phyloP scores from a whole-genome alignment of 2,797 vertebrate genomes.

The Thalassophryne amazonica region DNA sequence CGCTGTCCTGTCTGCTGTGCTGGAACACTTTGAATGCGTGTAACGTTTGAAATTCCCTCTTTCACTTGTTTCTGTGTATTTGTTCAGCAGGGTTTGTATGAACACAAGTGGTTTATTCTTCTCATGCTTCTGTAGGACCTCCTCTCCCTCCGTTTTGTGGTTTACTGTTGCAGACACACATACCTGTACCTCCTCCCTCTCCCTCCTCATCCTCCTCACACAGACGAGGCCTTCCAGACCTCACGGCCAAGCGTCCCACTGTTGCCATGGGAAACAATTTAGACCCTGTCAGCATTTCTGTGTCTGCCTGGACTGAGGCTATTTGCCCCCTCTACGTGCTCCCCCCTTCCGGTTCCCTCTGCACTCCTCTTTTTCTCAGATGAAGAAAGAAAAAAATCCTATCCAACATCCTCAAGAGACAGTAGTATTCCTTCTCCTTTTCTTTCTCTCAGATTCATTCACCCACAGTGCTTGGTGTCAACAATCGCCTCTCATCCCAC shows the following conservation, averaged over 20 bases:
- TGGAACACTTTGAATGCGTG: slow-evolving; percentile 3
- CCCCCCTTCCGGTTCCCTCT: slow-evolving; percentile 17
- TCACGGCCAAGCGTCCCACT: slow-evolving; percentile 41
- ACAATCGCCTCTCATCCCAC: slow-evolving; percentile 56
- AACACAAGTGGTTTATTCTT: slow-evolving; percentile 33
- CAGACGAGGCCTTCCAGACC: slow-evolving; percentile 13
- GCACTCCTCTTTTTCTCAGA: slow-evolving; percentile 18
- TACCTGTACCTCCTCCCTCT: neutral
- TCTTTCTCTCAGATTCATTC: slow-evolving; percentile 63
- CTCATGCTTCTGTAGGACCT: slow-evolving; percentile 8
- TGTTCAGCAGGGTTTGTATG: slow-evolving; percentile 35
- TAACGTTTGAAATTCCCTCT: slow-evolving; percentile 34
- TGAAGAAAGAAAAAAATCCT: slow-evolving; percentile 20
- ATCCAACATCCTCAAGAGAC: slow-evolving; percentile 48
- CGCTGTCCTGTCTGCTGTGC: neutral
- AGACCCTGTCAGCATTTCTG: slow-evolving; percentile 60
- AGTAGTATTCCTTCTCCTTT: slow-evolving; percentile 47
- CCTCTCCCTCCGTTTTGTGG: neutral
- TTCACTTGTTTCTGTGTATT: slow-evolving; percentile 16
- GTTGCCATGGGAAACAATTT: slow-evolving; percentile 55
- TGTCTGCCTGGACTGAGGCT: slow-evolving; percentile 40
- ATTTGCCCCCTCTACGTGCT: slow-evolving; percentile 27
- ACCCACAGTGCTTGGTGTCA: slow-evolving; percentile 61
- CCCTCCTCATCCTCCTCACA: slow-evolving; percentile 10
- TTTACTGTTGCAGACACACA: slow-evolving; percentile 16